Evolutionary conservation across 2,113 vertebrate genomes (phyloP), one percentile per base, ranked within the genome.

Genomic region (Callipepla californica): DNA sequence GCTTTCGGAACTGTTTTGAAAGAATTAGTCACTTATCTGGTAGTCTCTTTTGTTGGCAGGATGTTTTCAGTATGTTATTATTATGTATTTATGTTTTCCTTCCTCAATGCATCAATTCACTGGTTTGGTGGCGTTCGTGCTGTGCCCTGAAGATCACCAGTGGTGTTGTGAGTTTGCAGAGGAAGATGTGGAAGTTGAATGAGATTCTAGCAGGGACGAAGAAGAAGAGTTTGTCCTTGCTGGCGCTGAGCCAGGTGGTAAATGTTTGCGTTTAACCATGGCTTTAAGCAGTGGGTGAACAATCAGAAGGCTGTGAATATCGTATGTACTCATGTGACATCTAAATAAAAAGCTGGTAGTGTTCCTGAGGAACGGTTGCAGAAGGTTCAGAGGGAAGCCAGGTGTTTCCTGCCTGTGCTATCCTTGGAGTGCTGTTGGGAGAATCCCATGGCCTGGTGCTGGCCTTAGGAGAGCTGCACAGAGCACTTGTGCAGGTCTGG

Each of bases 391-490:
- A 61, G 66, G 40, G 66, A 94, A 68, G 67, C 26, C 47, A 83
- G 76, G 69, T 79, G 80, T 95, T 96, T 95, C 94, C 94, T 93
- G 87, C 93, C 94, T 63, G 68, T 91, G 67, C 81, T 0, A 1
- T 74, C 91, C 79, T 85, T 63, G 48, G 93, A 87, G 79, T 0
- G 1, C 38, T 5, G 4, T 83, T 91, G 57, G 44, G 73, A 87
- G 62, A 28, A 62, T 80, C 93, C 91, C 66, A 42, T 91, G 92
- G 67, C 67, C 95, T 89, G 38, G 63, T 93, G 92, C 93, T 91
- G 80, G 93, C 36, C 87, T 96, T 80, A 68, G 92, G 94, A 94
- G 92, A 86, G 93, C 91, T 94, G 87, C 94, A 94, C 92, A 92
- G 90, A 94, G 79, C 82, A 61, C 45, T 94, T 93, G 85, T 48